phyloP scores from a whole-genome alignment of 2,113 vertebrate genomes.

The Anas platyrhynchos region DNA sequence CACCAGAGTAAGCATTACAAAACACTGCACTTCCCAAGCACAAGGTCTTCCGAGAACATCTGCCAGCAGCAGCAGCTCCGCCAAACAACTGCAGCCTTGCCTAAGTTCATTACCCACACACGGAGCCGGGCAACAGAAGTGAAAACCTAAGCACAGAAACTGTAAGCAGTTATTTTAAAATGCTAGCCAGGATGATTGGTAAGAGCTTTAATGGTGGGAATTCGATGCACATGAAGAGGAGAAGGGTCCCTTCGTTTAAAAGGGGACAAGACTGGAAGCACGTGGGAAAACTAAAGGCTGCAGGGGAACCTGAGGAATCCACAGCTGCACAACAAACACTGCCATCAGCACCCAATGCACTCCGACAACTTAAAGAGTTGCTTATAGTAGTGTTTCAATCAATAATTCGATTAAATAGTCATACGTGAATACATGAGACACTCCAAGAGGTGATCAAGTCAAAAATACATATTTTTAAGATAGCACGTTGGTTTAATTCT shows the following conservation, averaged over 20 bases:
- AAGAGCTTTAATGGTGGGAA: not conserved
- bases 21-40: not conserved
- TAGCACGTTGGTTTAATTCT: not conserved
- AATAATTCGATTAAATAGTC: not conserved
- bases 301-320: not conserved
- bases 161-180: not conserved
- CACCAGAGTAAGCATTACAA: not conserved
- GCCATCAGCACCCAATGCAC: not conserved
- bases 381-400: not conserved
- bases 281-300: not conserved
- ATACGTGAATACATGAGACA: not conserved
- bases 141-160: not conserved
- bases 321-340: not conserved
- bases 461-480: constrained; percentile 24
- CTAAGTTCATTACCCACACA: not conserved
- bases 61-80: not conserved
- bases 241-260: not conserved
- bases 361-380: not conserved
- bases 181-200: not conserved
- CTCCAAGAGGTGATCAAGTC: not conserved
- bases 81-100: not conserved
- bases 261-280: not conserved
- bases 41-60: not conserved
- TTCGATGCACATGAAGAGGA: not conserved
- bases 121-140: not conserved